Conservation (phyloP, 2,888 invertebrate genomes). For the Eilema caniola region DNA sequence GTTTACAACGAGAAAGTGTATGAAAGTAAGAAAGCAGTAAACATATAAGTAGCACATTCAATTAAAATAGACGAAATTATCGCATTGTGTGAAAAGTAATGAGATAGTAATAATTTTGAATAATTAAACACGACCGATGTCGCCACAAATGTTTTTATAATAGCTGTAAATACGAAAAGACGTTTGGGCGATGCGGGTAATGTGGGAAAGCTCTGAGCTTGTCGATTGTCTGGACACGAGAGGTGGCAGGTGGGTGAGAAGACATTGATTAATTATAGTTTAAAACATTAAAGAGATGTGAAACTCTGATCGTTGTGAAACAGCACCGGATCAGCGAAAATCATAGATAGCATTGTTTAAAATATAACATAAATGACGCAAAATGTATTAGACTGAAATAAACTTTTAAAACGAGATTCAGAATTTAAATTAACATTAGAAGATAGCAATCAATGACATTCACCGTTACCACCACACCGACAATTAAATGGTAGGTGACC, state of each 20-base stretch:
- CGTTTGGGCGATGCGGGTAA: conserved; percentile 43
- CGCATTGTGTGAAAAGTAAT: conserved; percentile 61
- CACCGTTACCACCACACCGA: conserved; percentile 51
- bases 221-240: conserved; percentile 53
- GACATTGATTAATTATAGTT: conserved; percentile 56
- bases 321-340: conserved; percentile 38
- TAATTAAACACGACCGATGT: conserved; percentile 52
- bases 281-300: conserved; percentile 44
- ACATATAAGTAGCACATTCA: conserved; percentile 61
- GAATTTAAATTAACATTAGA: conserved; percentile 45
- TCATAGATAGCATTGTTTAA: conserved; percentile 45
- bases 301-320: conserved; percentile 45
- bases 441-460: conserved; percentile 48
- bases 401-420: conserved; percentile 20
- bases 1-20: conserved; percentile 79
- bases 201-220: conserved; percentile 56
- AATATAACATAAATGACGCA: conserved; percentile 12
- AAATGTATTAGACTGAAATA: conserved; percentile 10
- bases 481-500: conserved; percentile 63
- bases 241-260: conserved; percentile 47
- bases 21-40: conserved; percentile 67
- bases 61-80: conserved; percentile 63
- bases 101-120: conserved; percentile 54
- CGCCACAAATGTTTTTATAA: conserved; percentile 60
- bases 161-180: conserved; percentile 40